Conservation (phyloP, 2,888 invertebrate genomes). For the Orthonevra nobilis region DNA sequence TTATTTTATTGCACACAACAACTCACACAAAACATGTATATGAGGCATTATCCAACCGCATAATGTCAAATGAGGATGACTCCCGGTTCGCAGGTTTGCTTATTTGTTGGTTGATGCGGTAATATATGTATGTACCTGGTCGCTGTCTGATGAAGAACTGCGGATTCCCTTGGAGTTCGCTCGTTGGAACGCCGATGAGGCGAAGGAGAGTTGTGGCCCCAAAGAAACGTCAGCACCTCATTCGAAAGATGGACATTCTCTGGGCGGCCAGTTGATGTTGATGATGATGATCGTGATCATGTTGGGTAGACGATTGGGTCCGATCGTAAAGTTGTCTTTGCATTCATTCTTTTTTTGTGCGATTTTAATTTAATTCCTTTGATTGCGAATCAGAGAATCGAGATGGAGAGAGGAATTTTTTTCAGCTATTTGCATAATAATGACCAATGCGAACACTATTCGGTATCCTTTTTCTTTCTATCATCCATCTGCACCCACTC, state of each 20-base stretch:
- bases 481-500: conserved; percentile 35
- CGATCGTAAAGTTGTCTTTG: conserved; percentile 46
- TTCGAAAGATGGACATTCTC: conserved; percentile 65
- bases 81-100: conserved; percentile 52
- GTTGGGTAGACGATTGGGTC: conserved; percentile 47
- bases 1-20: conserved; percentile 77
- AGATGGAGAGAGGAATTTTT: neutral
- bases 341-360: conserved; percentile 11
- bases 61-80: conserved; percentile 68
- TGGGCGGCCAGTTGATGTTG: conserved; percentile 60
- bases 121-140: conserved; percentile 64
- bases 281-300: conserved; percentile 69
- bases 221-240: conserved; percentile 66
- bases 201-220: conserved; percentile 24
- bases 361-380: conserved; percentile 9
- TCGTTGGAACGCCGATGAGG: conserved; percentile 18
- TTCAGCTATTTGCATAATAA: conserved; percentile 69
- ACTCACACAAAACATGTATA: conserved; percentile 68
- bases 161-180: conserved; percentile 9
- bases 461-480: conserved; percentile 8
- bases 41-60: conserved; percentile 68
- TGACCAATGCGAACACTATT: conserved; percentile 36
- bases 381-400: neutral
- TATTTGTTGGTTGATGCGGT: conserved; percentile 36
- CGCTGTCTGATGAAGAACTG: conserved; percentile 25